Percentiles rank a stretch among this genome's conserved stretches.
Evolutionary conservation across 2,797 vertebrate genomes (phyloP).

Genomic region (Platalea minor): DNA sequence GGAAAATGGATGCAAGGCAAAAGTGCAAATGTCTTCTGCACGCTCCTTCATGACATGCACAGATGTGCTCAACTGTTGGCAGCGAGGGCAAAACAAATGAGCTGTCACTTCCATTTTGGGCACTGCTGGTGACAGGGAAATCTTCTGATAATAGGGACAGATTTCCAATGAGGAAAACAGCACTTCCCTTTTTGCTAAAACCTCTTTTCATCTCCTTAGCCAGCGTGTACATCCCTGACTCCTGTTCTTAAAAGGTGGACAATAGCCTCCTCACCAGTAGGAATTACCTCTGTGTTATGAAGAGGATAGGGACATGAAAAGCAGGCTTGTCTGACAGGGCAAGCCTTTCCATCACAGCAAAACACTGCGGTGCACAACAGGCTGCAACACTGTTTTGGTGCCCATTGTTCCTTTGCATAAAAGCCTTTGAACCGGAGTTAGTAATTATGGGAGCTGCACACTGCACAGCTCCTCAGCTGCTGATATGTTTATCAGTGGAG

Average conservation of each 20-base stretch:
- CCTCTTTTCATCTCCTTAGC: not conserved
- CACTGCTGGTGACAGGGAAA: not conserved
- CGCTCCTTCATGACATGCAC: fast-evolving
- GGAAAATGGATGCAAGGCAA: not conserved
- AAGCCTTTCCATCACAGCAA: not conserved
- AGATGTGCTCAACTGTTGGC: not conserved
- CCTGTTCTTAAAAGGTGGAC: not conserved
- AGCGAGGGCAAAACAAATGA: not conserved
- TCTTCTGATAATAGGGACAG: not conserved
- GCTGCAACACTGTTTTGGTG: conserved; percentile 27
- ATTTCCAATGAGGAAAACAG: not conserved
- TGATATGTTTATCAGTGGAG: conserved; percentile 34
- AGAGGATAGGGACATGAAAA: not conserved
- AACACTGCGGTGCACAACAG: not conserved
- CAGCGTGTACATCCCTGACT: not conserved
- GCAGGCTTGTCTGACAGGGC: not conserved
- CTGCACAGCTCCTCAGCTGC: conserved; percentile 45
- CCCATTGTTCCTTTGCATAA: conserved; percentile 52
- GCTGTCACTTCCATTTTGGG: not conserved
- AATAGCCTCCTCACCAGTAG: not conserved
- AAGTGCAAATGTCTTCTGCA: not conserved
- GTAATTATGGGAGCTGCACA: conserved; percentile 22
- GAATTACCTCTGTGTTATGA: not conserved
- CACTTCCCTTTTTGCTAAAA: not conserved
- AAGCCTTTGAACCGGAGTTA: conserved; percentile 45